These are phyloP conservation scores for Stomorhina lunata DNA, from an alignment of 2,888 invertebrate genomes.

Conservation along the genomic window DNA sequence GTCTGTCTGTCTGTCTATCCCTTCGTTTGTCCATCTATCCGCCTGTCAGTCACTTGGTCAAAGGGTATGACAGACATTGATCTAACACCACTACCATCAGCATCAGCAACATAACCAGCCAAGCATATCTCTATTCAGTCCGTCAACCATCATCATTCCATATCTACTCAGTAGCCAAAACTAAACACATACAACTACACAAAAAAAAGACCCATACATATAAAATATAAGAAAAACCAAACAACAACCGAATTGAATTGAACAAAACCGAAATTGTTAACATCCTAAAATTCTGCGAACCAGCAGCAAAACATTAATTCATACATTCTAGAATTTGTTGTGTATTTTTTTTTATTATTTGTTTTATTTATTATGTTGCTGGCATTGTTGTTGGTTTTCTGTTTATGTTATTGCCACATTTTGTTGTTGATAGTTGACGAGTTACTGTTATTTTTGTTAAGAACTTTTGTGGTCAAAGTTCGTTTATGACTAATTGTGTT, in stretches of 20 bases:
- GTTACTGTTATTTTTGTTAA: slow-evolving; percentile 36
- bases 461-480: slow-evolving; percentile 46
- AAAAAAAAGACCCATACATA: neutral
- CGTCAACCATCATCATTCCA: slow-evolving; percentile 5
- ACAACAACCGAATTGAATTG: neutral
- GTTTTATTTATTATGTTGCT: neutral
- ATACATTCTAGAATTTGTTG: neutral
- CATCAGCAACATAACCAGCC: slow-evolving; percentile 13
- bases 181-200: neutral
- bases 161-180: neutral
- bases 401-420: neutral
- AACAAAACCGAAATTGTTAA: neutral
- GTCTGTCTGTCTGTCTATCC: neutral
- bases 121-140: neutral
- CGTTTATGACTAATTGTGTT: neutral
- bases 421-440: slow-evolving; percentile 41
- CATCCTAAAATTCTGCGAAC: neutral
- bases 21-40: neutral
- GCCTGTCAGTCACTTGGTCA: neutral
- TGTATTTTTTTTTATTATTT: neutral
- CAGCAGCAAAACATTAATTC: slow-evolving; percentile 5
- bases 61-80: neutral
- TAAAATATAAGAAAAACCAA: neutral
- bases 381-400: neutral
- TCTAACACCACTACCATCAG: no score